A percentile compares a stretch with the other conserved stretches of the same genome.
phyloP scores from a whole-genome alignment of 2,888 invertebrate genomes.

The Caenorhabditis sp. region DNA sequence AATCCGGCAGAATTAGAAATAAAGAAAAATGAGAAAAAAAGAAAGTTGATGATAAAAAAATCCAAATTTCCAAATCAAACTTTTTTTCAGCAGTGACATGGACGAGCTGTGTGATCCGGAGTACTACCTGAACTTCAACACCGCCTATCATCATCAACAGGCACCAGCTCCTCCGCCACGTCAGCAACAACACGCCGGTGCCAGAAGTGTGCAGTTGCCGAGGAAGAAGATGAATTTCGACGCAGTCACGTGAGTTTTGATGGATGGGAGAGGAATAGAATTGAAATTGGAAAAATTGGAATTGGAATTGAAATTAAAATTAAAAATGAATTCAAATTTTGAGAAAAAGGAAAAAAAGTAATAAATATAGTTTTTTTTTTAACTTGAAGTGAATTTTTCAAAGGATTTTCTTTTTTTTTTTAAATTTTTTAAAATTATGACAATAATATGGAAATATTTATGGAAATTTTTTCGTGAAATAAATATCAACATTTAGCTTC shows the following conservation, averaged over 20 bases:
- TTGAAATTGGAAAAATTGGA: neutral
- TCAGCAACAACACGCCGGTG: conserved; percentile 64
- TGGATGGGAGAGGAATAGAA: too few relatives aligned
- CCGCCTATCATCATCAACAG: conserved; percentile 24
- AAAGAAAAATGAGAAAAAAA: too few relatives aligned
- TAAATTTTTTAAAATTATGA: too few relatives aligned
- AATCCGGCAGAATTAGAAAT: too few relatives aligned
- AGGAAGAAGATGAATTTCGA: conserved; percentile 72
- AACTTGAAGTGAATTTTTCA: too few relatives aligned
- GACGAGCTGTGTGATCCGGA: conserved; percentile 83
- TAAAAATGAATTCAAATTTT: neutral
- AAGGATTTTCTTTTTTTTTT: too few relatives aligned
- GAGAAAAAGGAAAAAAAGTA: neutral
- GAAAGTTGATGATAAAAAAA: too few relatives aligned
- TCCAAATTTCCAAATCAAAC: neutral
- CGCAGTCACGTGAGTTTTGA: conserved; percentile 54
- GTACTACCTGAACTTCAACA: conserved; percentile 80
- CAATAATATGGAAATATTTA: too few relatives aligned
- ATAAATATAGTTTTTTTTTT: too few relatives aligned
- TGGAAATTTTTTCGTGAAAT: too few relatives aligned
- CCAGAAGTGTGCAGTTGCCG: conserved; percentile 76
- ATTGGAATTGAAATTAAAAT: too few relatives aligned
- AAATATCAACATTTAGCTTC: too few relatives aligned
- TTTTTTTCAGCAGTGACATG: conserved; percentile 78
- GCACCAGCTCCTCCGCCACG: conserved; percentile 61